phyloP scores from a whole-genome alignment of 2,113 vertebrate genomes.

The Scalopus aquaticus region DNA sequence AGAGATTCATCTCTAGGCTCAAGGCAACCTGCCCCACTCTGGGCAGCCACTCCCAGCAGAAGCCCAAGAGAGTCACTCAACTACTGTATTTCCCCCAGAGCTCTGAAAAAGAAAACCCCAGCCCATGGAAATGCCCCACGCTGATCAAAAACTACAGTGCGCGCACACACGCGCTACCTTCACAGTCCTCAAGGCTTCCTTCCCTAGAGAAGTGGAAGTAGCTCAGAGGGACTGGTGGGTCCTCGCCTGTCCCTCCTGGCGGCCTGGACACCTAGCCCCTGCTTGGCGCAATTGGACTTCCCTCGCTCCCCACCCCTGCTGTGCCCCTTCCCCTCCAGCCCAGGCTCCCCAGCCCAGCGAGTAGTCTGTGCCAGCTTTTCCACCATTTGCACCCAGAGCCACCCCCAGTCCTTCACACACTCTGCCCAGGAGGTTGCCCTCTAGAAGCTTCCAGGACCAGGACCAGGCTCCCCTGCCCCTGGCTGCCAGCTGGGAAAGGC shows the following conservation, averaged over 20 bases:
- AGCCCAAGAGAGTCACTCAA: neutral
- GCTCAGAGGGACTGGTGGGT: neutral
- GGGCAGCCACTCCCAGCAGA: neutral
- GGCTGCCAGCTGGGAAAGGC: neutral
- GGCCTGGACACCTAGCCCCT: neutral
- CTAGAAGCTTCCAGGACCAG: no score
- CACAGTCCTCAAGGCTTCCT: neutral
- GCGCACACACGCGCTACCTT: neutral
- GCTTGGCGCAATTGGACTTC: neutral
- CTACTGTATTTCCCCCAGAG: neutral
- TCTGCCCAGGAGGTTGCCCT: neutral
- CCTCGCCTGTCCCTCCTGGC: neutral
- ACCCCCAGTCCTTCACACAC: neutral
- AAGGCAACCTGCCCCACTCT: neutral
- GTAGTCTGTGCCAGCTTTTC: neutral
- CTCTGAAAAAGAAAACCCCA: constrained; percentile 6
- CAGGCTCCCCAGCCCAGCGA: neutral
- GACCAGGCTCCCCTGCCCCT: neutral
- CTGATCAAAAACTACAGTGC: neutral
- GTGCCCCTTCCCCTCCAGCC: no score
- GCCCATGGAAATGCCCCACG: neutral
- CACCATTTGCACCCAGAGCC: neutral
- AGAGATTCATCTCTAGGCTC: neutral
- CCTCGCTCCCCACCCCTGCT: neutral
- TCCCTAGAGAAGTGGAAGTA: neutral